phyloP scores from a whole-genome alignment of 2,797 vertebrate genomes.

The Megaceryle alcyon region DNA sequence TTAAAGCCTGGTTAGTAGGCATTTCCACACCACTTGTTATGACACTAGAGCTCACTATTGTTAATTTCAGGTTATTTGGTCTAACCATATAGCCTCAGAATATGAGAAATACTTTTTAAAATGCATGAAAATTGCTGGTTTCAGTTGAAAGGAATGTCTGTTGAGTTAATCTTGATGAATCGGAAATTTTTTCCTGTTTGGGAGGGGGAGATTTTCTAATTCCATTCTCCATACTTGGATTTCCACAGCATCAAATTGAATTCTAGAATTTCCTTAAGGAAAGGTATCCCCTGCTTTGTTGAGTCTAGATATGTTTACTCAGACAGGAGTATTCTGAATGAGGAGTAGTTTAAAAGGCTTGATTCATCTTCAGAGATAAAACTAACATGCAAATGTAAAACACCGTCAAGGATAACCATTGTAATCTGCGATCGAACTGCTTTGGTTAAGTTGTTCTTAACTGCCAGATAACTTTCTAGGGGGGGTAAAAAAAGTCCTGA shows the following conservation, averaged over 20 bases:
- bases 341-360: background rate
- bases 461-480: background rate
- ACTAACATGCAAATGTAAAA: background rate
- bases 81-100: background rate
- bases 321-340: background rate
- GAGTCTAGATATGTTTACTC: background rate
- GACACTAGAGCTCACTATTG: background rate
- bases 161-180: background rate
- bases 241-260: background rate
- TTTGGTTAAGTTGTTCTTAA: background rate
- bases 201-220: background rate
- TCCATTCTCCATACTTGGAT: background rate
- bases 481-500: background rate
- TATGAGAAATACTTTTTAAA: background rate
- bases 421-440: background rate
- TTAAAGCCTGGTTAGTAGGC: background rate
- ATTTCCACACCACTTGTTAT: background rate
- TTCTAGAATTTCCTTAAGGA: background rate
- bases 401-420: background rate
- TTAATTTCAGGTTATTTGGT: background rate
- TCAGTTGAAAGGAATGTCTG: accelerated
- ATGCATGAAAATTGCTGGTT: background rate
- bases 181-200: background rate
- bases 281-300: background rate
- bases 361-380: constrained; percentile 12